These are phyloP conservation scores for Sebastes itinus DNA, from an alignment of 2,797 vertebrate genomes.

Conservation along the genomic window DNA sequence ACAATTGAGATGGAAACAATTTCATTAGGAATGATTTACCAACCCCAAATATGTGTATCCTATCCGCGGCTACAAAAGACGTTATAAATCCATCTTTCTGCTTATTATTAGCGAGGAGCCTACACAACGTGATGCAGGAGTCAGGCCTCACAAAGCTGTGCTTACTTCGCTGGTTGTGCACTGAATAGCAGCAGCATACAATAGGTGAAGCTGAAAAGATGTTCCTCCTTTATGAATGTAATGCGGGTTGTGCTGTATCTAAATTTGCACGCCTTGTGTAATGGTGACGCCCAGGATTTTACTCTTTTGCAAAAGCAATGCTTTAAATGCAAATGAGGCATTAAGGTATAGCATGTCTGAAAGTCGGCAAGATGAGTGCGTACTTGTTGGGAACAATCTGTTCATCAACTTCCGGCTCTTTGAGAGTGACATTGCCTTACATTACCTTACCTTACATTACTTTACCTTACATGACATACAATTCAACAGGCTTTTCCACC, in stretches of 20 bases:
- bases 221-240: not conserved
- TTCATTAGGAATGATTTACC: not conserved
- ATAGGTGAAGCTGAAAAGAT: not conserved
- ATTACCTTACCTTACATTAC: too few species aligned
- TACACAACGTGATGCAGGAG: too few species aligned
- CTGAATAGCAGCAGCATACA: not conserved
- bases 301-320: not conserved
- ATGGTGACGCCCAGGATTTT: not conserved
- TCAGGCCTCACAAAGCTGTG: not conserved
- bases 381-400: not conserved
- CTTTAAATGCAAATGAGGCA: not conserved
- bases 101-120: too few species aligned
- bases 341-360: not conserved
- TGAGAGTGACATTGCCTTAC: not conserved
- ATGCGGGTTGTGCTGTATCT: not conserved
- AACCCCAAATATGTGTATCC: not conserved
- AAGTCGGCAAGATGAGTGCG: not conserved
- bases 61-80: not conserved
- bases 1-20: not conserved
- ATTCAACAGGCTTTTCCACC: not conserved
- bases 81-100: not conserved
- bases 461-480: not conserved
- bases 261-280: not conserved
- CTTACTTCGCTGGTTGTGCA: not conserved
- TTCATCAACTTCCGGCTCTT: not conserved